These are phyloP conservation scores for Falco berigora DNA, from an alignment of 2,797 vertebrate genomes.

Conservation along the genomic window DNA sequence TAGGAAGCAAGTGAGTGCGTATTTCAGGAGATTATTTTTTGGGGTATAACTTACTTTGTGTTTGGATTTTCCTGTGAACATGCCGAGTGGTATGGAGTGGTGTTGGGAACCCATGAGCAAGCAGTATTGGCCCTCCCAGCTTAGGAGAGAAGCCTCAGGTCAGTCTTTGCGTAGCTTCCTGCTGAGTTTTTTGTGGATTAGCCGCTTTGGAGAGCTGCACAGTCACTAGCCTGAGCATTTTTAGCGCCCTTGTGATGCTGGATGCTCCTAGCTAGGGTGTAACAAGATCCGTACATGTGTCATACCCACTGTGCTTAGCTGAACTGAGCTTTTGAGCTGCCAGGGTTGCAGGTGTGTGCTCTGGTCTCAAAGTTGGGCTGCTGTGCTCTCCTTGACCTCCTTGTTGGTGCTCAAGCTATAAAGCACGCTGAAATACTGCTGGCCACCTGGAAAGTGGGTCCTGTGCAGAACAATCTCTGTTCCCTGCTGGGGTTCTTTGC, in stretches of 20 bases:
- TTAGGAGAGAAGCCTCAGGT: not conserved
- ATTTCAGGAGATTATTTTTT: not conserved
- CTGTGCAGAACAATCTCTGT: accelerated
- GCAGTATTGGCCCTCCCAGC: not conserved
- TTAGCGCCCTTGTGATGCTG: not conserved
- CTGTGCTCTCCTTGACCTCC: not conserved
- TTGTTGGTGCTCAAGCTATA: not conserved
- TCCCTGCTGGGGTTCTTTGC: not conserved
- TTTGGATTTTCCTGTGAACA: not conserved
- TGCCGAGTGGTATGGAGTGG: accelerated
- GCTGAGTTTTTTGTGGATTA: not conserved
- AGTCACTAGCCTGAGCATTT: accelerated
- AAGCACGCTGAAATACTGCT: not conserved
- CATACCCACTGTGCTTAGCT: accelerated
- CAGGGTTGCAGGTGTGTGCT: not conserved
- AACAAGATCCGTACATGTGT: not conserved
- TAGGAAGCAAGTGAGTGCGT: accelerated
- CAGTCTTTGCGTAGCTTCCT: not conserved
- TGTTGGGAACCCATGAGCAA: not conserved
- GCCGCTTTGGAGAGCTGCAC: not conserved
- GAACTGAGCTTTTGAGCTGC: not conserved
- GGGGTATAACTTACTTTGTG: not conserved
- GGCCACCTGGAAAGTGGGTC: accelerated
- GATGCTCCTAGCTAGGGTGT: not conserved
- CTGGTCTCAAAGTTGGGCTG: not conserved